phyloP scores from a whole-genome alignment of 1,140 invertebrate genomes.

The Drosophila pseudoobscura region DNA sequence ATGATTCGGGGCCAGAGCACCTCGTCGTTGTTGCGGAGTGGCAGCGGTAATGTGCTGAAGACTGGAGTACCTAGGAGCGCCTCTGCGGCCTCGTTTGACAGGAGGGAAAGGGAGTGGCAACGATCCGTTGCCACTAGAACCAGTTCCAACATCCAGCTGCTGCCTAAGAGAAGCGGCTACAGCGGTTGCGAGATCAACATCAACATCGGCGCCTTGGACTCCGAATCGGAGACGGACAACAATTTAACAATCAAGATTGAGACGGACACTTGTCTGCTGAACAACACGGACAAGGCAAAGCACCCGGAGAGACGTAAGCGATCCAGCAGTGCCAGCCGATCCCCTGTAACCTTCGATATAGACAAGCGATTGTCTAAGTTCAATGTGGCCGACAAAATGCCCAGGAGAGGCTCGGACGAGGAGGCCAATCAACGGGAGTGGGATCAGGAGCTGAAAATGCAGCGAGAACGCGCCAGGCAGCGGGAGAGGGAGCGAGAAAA shows the following conservation, averaged over 20 bases:
- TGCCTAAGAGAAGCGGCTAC: constrained; percentile 22
- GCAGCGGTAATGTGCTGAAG: background rate
- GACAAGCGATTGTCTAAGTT: constrained; percentile 70
- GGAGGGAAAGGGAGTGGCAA: background rate
- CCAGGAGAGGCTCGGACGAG: constrained; percentile 14
- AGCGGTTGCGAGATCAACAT: constrained; percentile 72
- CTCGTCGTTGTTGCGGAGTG: constrained; percentile 1
- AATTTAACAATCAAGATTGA: constrained; percentile 63
- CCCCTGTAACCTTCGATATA: constrained; percentile 40
- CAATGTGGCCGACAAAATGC: constrained; percentile 15
- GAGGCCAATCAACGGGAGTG: constrained; percentile 6
- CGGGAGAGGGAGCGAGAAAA: constrained; percentile 40
- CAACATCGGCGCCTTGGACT: constrained; percentile 52
- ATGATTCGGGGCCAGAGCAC: constrained; percentile 29
- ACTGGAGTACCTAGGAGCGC: background rate
- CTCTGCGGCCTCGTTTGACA: constrained; percentile 6
- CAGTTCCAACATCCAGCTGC: constrained; percentile 12
- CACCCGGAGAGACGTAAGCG: background rate
- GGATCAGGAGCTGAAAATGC: constrained; percentile 8
- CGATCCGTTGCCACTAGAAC: background rate
- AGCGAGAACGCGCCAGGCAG: constrained; percentile 14
- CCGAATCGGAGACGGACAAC: constrained; percentile 33
- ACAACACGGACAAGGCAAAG: constrained; percentile 39
- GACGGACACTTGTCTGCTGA: constrained; percentile 42
- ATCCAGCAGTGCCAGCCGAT: background rate